Evolutionary conservation across 2,113 vertebrate species (phyloP).

Genomic region (Buteo buteo): DNA sequence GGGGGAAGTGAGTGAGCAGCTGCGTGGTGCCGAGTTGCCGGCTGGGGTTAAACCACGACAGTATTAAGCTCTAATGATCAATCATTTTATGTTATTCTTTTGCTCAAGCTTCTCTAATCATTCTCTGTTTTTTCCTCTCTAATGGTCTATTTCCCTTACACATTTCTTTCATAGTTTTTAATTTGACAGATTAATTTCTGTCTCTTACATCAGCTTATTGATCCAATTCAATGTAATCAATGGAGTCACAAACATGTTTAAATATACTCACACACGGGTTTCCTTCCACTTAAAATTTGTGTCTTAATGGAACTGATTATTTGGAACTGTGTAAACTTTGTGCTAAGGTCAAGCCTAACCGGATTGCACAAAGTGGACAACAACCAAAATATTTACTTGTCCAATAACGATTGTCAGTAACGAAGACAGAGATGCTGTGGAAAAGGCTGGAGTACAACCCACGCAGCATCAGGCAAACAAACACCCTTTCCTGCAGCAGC

Average conservation of each 20-base stretch:
- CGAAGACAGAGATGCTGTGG: not conserved
- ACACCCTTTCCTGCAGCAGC: not conserved
- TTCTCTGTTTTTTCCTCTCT: not conserved
- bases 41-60: no score
- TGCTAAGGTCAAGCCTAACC: not conserved
- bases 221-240: not conserved
- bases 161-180: not conserved
- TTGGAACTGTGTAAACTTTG: not conserved
- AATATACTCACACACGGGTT: not conserved
- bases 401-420: not conserved
- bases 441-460: not conserved
- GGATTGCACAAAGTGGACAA: not conserved
- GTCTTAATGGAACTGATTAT: no score
- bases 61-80: not conserved
- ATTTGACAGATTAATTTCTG: not conserved
- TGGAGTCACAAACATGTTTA: not conserved
- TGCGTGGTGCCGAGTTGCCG: no score
- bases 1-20: no score
- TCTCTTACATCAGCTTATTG: not conserved
- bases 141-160: not conserved
- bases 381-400: not conserved
- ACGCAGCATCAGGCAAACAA: not conserved
- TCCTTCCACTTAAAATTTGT: not conserved
- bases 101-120: not conserved
- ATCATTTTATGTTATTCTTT: not conserved